phyloP scores from a whole-genome alignment of 2,888 invertebrate genomes.

The Lamellibrachia satsuma region DNA sequence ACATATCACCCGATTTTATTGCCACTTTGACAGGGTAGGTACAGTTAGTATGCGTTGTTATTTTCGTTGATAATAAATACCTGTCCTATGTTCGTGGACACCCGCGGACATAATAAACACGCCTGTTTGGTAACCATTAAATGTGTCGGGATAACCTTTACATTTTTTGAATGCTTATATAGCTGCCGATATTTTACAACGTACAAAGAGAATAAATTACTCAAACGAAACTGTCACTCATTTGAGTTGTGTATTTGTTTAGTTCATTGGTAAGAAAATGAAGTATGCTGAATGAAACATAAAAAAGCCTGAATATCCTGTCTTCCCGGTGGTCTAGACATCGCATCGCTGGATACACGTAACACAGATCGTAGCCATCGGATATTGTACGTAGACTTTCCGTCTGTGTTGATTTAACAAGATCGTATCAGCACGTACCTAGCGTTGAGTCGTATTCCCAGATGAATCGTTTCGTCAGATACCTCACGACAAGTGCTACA shows the following conservation, averaged over 20 bases:
- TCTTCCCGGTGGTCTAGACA: background rate
- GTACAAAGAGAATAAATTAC: background rate
- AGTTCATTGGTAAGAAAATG: background rate
- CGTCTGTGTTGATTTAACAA: constrained; percentile 14
- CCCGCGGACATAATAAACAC: background rate
- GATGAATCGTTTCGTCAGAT: constrained; percentile 60
- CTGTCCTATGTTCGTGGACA: background rate
- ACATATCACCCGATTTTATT: background rate
- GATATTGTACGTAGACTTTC: background rate
- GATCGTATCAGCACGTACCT: constrained; percentile 27
- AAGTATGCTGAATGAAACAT: background rate
- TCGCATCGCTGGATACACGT: background rate
- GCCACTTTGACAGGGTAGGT: background rate
- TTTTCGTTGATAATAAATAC: background rate
- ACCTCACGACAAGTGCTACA: constrained; percentile 62
- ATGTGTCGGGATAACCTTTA: background rate
- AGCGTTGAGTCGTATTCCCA: constrained; percentile 62
- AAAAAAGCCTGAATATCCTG: background rate
- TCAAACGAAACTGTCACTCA: background rate
- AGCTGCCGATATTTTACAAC: background rate
- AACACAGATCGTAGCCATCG: background rate
- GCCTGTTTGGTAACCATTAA: background rate
- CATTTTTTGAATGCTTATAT: background rate
- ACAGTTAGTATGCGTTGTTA: background rate
- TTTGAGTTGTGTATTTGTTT: background rate